Evolutionary conservation across 2,888 invertebrate species (phyloP), one percentile per base, ranked within the genome.

Genomic region (Zaprionus bogoriensis): DNA sequence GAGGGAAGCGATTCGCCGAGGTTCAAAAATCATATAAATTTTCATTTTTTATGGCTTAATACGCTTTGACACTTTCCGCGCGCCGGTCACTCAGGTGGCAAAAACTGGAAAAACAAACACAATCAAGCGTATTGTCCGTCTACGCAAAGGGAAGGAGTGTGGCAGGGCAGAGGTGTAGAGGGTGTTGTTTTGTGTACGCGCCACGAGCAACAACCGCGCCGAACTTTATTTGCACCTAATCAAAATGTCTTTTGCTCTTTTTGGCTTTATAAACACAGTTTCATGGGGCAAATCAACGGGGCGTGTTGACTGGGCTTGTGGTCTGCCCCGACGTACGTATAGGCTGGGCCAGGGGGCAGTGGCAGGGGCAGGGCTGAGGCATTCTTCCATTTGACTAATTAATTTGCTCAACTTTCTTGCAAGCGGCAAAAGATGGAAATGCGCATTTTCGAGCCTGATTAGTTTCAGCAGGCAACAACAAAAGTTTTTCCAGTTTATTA

Each of bases 401-500:
- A 86, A 80, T 83, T 73, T 70, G 52, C 48, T n/a, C 53, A 79
- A 76, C 64, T 85, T 79, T 61, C 64, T 39, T 53, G 57, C 59
- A 44, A 17, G 3, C 38, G 7, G 10, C 32, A 22, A 42, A 39
- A 48, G 32, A 55, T 47, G 69, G 58, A 58, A 71, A 58, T 51
- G 22, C 39, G 22, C 42, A 53, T 50, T 60, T 74, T 57, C 50
- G 60, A 48, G 65, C 32, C 57, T 68, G 55, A 74, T 77, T 69
- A 59, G 74, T 68, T 74, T 52, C 53, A 25, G 19, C 23, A 51
- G 25, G 36, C 30, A 50, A 39, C 36, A 38, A 50, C 17, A 63
- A 82, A 81, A 62, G 44, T 75, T 78, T 68, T 67, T 66, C 44
- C 48, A 44, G 54, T 46, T 63, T 72, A 67, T 72, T 78, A 78